A percentile compares a stretch with the other conserved stretches of the same genome.
phyloP scores from a whole-genome alignment of 2,888 invertebrate genomes.

The Sminthurinus aureus region DNA sequence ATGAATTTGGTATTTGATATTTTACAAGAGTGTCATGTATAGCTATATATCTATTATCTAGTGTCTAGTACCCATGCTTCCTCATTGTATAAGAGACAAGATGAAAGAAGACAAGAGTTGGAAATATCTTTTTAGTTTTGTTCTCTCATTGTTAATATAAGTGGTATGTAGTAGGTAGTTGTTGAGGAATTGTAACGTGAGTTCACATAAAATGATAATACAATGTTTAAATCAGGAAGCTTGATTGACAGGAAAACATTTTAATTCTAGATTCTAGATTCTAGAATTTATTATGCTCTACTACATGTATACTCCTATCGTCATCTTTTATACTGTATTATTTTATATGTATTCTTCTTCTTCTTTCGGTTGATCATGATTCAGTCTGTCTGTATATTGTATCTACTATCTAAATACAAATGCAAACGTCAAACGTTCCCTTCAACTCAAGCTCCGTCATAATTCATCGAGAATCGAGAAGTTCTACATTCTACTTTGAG shows the following conservation, averaged over 20 bases:
- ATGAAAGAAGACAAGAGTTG: neutral
- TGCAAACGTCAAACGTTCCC: neutral
- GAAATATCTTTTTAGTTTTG: no score
- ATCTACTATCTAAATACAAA: neutral
- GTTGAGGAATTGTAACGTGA: slow-evolving; percentile 43
- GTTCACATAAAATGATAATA: slow-evolving; percentile 48
- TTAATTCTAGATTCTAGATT: neutral
- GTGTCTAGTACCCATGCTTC: no score
- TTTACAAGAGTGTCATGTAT: no score
- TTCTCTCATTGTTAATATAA: slow-evolving; percentile 4
- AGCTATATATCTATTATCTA: no score
- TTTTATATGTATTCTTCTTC: neutral
- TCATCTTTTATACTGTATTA: slow-evolving; percentile 1
- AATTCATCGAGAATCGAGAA: slow-evolving; percentile 38
- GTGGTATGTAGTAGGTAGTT: slow-evolving; percentile 34
- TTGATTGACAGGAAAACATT: slow-evolving; percentile 49
- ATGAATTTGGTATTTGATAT: no score
- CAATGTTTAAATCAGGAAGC: slow-evolving; percentile 38
- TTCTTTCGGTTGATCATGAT: neutral
- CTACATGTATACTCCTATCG: no score
- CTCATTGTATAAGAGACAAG: neutral
- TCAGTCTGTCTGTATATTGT: neutral
- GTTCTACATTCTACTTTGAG: no score
- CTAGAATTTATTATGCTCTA: neutral
- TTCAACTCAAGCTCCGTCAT: slow-evolving; percentile 32